Evolutionary conservation across 2,113 vertebrate genomes (phyloP), one percentile per base, ranked within the genome.

Genomic region (Dunckerocampus dactyliophorus): DNA sequence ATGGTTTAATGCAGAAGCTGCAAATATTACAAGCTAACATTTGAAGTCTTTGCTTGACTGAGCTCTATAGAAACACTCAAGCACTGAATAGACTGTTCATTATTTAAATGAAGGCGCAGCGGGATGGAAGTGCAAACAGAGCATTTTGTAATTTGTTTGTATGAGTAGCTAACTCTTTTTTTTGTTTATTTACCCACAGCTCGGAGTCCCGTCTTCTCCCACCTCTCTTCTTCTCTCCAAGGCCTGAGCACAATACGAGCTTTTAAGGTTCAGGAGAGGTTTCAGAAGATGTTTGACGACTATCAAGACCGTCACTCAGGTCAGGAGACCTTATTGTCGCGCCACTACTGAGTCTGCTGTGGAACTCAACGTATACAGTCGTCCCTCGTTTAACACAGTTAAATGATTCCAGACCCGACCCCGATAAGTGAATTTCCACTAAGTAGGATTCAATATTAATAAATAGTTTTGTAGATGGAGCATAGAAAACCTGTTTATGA

Each of bases 281-380:
- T 95, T 79, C 96, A 98, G 84, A 88, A 93, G 55, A 77, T 92
- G 50, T 99, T 99, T 60, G 96, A 99, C 69, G 89, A 90, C 4
- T 91, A 94, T 78, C 96, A 97, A 86, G 93, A 99, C 81, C 89
- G 96, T 56, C 95, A 99, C 75, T 93, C 95, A 87, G 95, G 96
- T 98, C 7, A 59, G 21, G 22, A 50, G 8, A 42, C 17, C 8
- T 42, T 7, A 17, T 19, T 50, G 3, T 20, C 3, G 15, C 8
- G 15, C 37, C 37, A 39, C 10, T 8, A n/a, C 16, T 52, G 2
- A 14, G 14, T 52, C 22, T 22, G 21, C 10, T 51, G 16, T 8
- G 21, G 12, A 8, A 14, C 21, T 16, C 4, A 20, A 50, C 0
- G 20, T 20, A 8, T 52, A 28, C n/a, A n/a, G n/a, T n/a, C n/a